Evolutionary conservation across 2,888 invertebrate species (phyloP), one percentile per base, ranked within the genome.

Genomic region (Eupithecia tripunctaria): DNA sequence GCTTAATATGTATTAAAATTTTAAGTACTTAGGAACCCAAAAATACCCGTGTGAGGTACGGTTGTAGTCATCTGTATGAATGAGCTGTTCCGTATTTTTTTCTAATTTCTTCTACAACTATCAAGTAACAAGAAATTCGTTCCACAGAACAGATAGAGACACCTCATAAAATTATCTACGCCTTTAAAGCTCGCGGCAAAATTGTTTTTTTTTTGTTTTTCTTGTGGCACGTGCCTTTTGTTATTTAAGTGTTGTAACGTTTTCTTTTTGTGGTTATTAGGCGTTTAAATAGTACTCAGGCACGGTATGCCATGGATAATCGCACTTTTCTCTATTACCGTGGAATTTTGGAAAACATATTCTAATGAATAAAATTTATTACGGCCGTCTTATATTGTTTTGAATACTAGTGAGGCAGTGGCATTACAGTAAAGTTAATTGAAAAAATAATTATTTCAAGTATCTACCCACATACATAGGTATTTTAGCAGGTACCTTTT

Each of bases 131-230:
- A 69, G 18, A 66, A 69, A 72, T 72, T 72, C 25, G 72, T 69
- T 72, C 72, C 66, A 60, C 68, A 59, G 29, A 56, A 25, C 25
- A 21, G 25, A 56, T 29, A 29, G 7, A 43, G 62, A 75, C 72
- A 76, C 73, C 76, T 78, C 72, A 75, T 79, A 77, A 75, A 78
- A 79, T 82, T 80, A 41, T 80, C 68, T 70, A 82, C 80, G 81
- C 78, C 79, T 80, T 80, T 80, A 78, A 81, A 73, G 65, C 47
- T 60, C 29, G 36, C 12, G 51, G 51, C 51, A 63, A 63, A 60
- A 56, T 59, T 1, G 32, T 25, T 36, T 7, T 63, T 68, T 69
- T 2, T 29, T 62, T 27, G n/a, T 62, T 63, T 62, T 68, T 68
- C 38, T 68, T 62, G 62, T 7, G 43, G 43, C 43, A n/a, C 60